Evolutionary conservation across 2,797 vertebrate genomes (phyloP), one percentile per base, ranked within the genome.

Genomic region (Jordanella pulchra): DNA sequence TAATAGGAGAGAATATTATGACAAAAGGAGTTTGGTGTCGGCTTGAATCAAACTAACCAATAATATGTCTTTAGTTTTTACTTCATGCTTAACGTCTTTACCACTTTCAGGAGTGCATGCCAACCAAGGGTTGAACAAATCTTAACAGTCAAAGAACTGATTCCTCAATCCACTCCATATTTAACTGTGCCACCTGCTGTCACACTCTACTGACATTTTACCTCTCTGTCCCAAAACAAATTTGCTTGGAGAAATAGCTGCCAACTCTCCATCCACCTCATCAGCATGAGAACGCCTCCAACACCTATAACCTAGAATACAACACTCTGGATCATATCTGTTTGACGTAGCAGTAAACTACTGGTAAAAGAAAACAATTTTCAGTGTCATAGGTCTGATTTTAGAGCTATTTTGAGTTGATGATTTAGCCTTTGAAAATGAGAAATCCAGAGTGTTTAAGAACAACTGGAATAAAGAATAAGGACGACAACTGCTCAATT

Each of bases 41-140:
- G 30, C 18, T 60, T 5, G 71, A 51, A 70, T 66, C 15, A 53
- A 65, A 47, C 13, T 10, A 28, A 15, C 28, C 7, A 48, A 66
- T 10, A 44, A 12, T 50, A 6, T 2, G n/a, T 63, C 44, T 58
- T 53, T 4, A 75, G 23, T 35, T 23, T 54, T 39, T 18, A 4
- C 47, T 68, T 39, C 60, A 51, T 61, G 54, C 32, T 71, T 14
- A 71, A 23, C 23, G 23, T 7, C 0, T 0, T 44, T 45, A 50
- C 53, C 35, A 74, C 83, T 72, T 64, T 65, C 63, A 78, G 61
- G 47, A 65, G 77, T 72, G 45, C 77, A 83, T 77, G 74, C 70
- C 69, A 77, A 83, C 67, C 92, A 81, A 93, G 92, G 92, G 91
- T 93, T 93, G 81, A 91, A 92, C 93, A 94, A 93, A 92, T 74